Evolutionary conservation across 2,888 invertebrate genomes (phyloP), one percentile per base, ranked within the genome.

Genomic region (Heteromyza rotundicornis): DNA sequence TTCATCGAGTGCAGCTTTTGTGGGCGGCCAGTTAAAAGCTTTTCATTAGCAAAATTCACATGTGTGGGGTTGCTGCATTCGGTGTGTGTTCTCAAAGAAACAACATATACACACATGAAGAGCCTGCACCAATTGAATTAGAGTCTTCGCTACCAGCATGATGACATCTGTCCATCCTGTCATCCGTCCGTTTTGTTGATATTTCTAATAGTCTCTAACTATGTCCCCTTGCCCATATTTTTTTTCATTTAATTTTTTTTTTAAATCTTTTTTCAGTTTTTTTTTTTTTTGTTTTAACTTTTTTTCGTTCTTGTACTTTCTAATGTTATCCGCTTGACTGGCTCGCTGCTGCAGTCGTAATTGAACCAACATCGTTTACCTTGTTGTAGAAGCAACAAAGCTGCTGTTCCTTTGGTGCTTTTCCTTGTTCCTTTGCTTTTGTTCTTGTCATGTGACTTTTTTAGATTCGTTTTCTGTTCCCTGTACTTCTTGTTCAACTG

Each of bases 281-380:
- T n/a, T n/a, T n/a, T n/a, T n/a, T n/a, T n/a, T n/a, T n/a, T n/a
- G n/a, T n/a, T n/a, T n/a, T n/a, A n/a, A n/a, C n/a, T n/a, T n/a
- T n/a, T n/a, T n/a, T n/a, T n/a, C n/a, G n/a, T n/a, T 40, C n/a
- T 10, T 40, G n/a, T 40, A n/a, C 14, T 10, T n/a, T 47, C 14
- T 20, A 19, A 40, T 14, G 20, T 35, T 51, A 53, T 59, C 20
- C 55, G 35, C 57, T 63, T 54, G 47, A 20, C 19, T 55, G 24
- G n/a, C n/a, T n/a, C 17, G 27, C n/a, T 50, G 32, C 50, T 36
- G 36, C 36, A 60, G 63, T 60, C 65, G 62, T 73, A 73, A 73
- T 73, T 73, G 70, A 65, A 66, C 65, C 67, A 63, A 68, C 73
- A 72, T 66, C 67, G 68, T 69, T 73, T 68, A 67, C 70, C 68